Base-by-base conservation (phyloP, 2,113 vertebrate species). In the Euleptes europaea region DNA sequence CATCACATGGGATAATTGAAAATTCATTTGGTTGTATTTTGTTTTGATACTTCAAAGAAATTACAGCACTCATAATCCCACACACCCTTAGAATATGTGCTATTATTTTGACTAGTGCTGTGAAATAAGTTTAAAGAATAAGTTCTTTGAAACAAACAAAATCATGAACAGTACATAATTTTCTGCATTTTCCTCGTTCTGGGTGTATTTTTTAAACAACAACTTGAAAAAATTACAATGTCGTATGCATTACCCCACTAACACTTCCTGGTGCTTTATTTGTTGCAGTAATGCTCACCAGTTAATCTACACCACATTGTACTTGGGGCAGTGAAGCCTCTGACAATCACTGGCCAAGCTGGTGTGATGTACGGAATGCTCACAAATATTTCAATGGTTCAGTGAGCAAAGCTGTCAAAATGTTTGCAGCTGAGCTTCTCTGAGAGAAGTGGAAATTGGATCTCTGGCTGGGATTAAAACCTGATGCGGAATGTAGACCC, bases 11-110 rank as follows among this genome's bases (percentile, higher is more conserved):
- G 93, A 85, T 14, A 74, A 1, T 90, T 38, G 85, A 54, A 88
- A 89, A 66, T 91, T 57, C 26, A 85, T 86, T 93, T 82, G 60
- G 66, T 90, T 79, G 82, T 67, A 9, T 8, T 85, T 85, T 72
- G 70, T 80, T 81, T 71, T 1, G 21, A 54, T 47, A n/a, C 8
- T 80, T 44, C 40, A 60, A 65, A 33, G 13, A 84, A 90, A 86
- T 84, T 44, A 69, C 31, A 75, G 3, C 13, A 0, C 26, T 78
- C 26, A 42, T 57, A 42, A 5, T 10, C 23, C 51, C 33, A 13
- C 15, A 8, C 71, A 87, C 71, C 78, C 49, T 73, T 90, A 69
- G 42, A 71, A 40, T 63, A 7, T 85, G 44, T 73, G 42, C 42
- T 87, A 23, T 76, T 90, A 44, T 9, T 89, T 23, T 73, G 60